A percentile compares a stretch with the other conserved stretches of the same genome.
These are phyloP conservation scores for Lypha dubia DNA, from an alignment of 2,888 invertebrate genomes.

Conservation along the genomic window DNA sequence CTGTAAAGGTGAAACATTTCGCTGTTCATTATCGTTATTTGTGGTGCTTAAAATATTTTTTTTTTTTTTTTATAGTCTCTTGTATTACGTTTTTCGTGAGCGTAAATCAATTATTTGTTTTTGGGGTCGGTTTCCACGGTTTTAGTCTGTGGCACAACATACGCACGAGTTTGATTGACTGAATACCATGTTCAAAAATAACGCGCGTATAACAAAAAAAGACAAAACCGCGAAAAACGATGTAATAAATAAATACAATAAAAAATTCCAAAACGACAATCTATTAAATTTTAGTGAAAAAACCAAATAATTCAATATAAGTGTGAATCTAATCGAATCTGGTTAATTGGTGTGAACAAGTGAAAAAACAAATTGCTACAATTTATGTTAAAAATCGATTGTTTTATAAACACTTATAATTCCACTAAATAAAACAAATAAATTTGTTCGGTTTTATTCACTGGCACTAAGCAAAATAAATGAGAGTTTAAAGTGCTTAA, in stretches of 20 bases:
- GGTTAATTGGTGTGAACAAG: background rate
- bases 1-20: conserved; percentile 80
- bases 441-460: background rate
- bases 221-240: conserved; percentile 26
- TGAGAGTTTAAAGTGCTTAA: background rate
- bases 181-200: conserved; percentile 8
- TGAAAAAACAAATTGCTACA: background rate
- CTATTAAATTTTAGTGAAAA: background rate
- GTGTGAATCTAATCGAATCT: background rate
- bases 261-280: background rate
- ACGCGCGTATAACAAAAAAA: conserved; percentile 27
- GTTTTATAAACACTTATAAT: too few species aligned
- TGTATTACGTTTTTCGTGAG: conserved; percentile 45
- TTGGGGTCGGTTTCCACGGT: conserved; percentile 45
- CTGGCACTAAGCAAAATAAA: background rate
- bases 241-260: conserved; percentile 5
- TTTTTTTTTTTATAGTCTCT: conserved; percentile 45
- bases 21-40: conserved; percentile 49
- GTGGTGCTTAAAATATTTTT: too few species aligned
- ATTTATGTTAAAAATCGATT: background rate
- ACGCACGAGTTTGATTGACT: conserved; percentile 47
- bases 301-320: background rate
- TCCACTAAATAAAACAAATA: too few species aligned
- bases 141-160: conserved; percentile 17
- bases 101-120: conserved; percentile 54